Conservation (phyloP, 2,888 invertebrate species). For the Heliothis peltigera region DNA sequence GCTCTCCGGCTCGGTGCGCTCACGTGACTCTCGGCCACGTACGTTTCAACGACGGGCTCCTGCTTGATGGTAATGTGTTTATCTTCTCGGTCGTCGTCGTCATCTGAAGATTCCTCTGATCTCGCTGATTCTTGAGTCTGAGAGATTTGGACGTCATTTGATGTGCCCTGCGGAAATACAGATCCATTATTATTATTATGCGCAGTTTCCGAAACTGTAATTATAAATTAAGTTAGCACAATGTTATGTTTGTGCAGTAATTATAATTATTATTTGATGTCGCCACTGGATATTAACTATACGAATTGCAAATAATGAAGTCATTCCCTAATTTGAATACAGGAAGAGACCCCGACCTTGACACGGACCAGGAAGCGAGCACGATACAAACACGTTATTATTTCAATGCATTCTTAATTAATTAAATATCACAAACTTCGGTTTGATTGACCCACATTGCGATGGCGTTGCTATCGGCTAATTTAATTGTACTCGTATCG, state of each 20-base stretch:
- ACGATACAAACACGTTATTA: slow-evolving; percentile 29
- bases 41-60: slow-evolving; percentile 62
- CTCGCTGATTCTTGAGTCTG: slow-evolving; percentile 28
- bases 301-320: slow-evolving; percentile 44
- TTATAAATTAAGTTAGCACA: too few species aligned
- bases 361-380: slow-evolving; percentile 49
- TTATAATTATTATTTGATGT: slow-evolving; percentile 14
- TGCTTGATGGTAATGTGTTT: slow-evolving; percentile 70
- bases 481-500: slow-evolving; percentile 23
- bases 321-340: slow-evolving; percentile 43
- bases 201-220: too few species aligned
- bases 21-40: slow-evolving; percentile 11
- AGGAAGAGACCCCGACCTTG: slow-evolving; percentile 48
- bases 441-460: slow-evolving; percentile 51
- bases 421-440: slow-evolving; percentile 31
- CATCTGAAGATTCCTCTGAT: slow-evolving; percentile 53
- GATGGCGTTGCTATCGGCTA: slow-evolving; percentile 50
- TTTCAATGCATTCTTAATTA: slow-evolving; percentile 40
- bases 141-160: slow-evolving; percentile 26
- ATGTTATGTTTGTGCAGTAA: not conserved
- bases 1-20: slow-evolving; percentile 8
- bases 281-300: slow-evolving; percentile 2
- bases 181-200: not conserved
- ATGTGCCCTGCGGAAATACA: slow-evolving; percentile 37
- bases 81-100: slow-evolving; percentile 55